phyloP scores from a whole-genome alignment of 2,888 invertebrate genomes.

The Hypolimnas misippus region DNA sequence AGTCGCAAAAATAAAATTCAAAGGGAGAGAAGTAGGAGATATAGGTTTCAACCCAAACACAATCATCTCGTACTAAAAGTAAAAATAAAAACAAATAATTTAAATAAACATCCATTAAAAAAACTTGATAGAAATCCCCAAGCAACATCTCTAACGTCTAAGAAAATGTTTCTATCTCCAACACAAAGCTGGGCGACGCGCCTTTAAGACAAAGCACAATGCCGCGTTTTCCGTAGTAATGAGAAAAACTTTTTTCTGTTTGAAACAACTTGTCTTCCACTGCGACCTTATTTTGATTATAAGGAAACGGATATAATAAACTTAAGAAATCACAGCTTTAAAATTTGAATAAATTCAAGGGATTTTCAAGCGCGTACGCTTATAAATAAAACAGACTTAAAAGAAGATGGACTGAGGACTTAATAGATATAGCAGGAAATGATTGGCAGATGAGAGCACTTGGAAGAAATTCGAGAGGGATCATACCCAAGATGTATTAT shows the following conservation, averaged over 20 bases:
- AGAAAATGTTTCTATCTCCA: constrained; percentile 5
- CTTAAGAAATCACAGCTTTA: neutral
- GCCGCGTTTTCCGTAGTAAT: constrained; percentile 22
- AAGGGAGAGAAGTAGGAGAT: too few relatives aligned
- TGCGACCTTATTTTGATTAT: constrained; percentile 12
- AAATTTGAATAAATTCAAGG: neutral
- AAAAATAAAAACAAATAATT: neutral
- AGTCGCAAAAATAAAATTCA: too few relatives aligned
- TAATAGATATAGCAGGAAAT: too few relatives aligned
- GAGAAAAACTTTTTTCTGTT: constrained; percentile 31
- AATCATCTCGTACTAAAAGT: too few relatives aligned
- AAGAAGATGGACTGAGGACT: too few relatives aligned
- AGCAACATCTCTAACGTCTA: neutral
- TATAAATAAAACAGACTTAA: too few relatives aligned
- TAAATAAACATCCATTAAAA: neutral
- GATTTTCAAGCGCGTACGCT: too few relatives aligned
- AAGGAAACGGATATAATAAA: constrained; percentile 3
- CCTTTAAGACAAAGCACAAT: constrained; percentile 24
- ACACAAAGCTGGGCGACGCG: constrained; percentile 10
- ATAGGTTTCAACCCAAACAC: too few relatives aligned
- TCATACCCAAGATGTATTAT: too few relatives aligned
- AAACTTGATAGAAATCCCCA: constrained; percentile 5
- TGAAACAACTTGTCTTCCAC: constrained; percentile 24
- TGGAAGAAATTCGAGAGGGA: too few relatives aligned
- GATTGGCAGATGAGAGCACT: too few relatives aligned